phyloP scores from a whole-genome alignment of 2,797 vertebrate genomes.

The Crax fasciolata region DNA sequence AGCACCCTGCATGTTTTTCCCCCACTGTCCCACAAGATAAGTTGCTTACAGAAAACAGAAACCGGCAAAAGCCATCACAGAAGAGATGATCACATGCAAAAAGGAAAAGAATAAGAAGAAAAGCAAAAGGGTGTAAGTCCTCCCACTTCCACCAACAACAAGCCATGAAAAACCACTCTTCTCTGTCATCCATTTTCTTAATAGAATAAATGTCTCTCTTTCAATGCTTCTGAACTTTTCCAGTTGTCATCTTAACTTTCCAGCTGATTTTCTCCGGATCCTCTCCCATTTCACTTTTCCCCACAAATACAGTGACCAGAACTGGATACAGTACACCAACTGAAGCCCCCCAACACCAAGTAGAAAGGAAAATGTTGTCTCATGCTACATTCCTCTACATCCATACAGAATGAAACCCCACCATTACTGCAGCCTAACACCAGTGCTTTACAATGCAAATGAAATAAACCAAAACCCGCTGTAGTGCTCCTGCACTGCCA shows the following conservation, averaged over 20 bases:
- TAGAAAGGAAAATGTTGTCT: neutral
- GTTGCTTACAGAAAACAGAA: neutral
- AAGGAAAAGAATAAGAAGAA: neutral
- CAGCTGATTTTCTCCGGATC: neutral
- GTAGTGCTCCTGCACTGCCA: fast-evolving
- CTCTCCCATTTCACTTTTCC: neutral
- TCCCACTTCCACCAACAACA: neutral
- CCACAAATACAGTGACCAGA: neutral
- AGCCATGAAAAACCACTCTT: neutral
- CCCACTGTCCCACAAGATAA: neutral
- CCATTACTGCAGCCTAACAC: neutral
- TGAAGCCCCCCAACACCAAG: neutral
- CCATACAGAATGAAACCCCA: fast-evolving
- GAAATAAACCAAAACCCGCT: neutral
- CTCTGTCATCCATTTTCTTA: neutral
- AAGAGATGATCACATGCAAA: neutral
- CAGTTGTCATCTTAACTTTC: neutral
- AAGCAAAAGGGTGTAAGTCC: neutral
- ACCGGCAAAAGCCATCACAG: neutral
- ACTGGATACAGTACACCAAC: neutral
- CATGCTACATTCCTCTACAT: neutral
- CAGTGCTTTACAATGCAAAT: neutral
- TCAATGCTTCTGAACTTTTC: neutral
- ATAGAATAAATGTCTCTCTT: neutral
- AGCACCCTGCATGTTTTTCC: neutral